Percentiles rank a stretch among this genome's conserved stretches.
Conservation (phyloP, 2,113 vertebrate species). For the Ceratotherium simum region DNA sequence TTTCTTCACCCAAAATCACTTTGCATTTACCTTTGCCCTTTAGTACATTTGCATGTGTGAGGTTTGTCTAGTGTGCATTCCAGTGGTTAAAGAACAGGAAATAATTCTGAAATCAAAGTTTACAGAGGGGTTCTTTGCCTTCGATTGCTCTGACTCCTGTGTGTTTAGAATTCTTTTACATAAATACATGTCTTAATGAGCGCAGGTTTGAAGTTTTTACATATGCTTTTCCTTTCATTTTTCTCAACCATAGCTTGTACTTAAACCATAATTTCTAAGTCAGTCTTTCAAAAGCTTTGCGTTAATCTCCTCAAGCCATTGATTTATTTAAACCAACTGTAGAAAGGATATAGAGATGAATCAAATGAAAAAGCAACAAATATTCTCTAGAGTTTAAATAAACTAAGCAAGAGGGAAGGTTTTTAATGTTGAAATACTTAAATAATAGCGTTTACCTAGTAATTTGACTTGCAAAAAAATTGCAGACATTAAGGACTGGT, state of each 20-base stretch:
- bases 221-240: constrained; percentile 59
- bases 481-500: background rate
- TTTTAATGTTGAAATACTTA: constrained; percentile 46
- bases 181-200: constrained; percentile 51
- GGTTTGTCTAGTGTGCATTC: constrained; percentile 13
- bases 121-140: background rate
- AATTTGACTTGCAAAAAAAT: background rate
- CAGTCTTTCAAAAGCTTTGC: constrained; percentile 49
- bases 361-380: constrained; percentile 54
- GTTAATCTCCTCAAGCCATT: constrained; percentile 59
- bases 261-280: constrained; percentile 56
- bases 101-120: constrained; percentile 18
- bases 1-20: background rate
- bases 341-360: constrained; percentile 44
- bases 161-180: constrained; percentile 66
- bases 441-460: constrained; percentile 53
- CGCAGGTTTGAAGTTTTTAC: constrained; percentile 61
- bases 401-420: background rate
- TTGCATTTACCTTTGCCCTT: background rate
- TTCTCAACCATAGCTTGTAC: constrained; percentile 52
- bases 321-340: constrained; percentile 56
- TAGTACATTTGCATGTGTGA: background rate
- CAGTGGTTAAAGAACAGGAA: constrained; percentile 46
- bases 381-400: constrained; percentile 44
- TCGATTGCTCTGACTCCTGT: constrained; percentile 63